Evolutionary conservation across 2,888 invertebrate genomes (phyloP).

Genomic region (Galerucella pusilla): DNA sequence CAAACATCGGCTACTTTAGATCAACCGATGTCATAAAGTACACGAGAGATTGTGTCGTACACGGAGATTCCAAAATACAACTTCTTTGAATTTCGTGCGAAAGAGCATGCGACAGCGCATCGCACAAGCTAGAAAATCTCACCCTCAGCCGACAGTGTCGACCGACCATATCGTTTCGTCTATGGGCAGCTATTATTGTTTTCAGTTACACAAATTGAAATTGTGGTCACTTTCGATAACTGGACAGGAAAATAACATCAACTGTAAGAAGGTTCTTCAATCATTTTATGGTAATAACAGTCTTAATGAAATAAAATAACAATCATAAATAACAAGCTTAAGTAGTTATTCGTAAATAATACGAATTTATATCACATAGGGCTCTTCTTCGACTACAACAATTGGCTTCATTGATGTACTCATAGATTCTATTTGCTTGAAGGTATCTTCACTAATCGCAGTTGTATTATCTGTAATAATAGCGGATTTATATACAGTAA

Average conservation of each 20-base stretch:
- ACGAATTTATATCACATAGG: slow-evolving; percentile 5
- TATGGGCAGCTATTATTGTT: too few relatives aligned
- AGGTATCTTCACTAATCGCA: not conserved
- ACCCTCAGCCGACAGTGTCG: too few relatives aligned
- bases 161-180: too few relatives aligned
- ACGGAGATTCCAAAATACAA: too few relatives aligned
- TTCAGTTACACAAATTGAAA: too few relatives aligned
- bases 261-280: not conserved
- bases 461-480: not conserved
- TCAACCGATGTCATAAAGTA: too few relatives aligned
- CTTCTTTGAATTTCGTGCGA: too few relatives aligned
- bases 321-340: slow-evolving; percentile 9
- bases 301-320: slow-evolving; percentile 11
- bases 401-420: slow-evolving; percentile 10
- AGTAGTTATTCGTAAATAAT: slow-evolving; percentile 4
- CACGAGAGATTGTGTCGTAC: too few relatives aligned
- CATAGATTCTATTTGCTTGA: not conserved
- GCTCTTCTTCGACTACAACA: not conserved
- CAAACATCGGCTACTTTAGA: too few relatives aligned
- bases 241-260: not conserved
- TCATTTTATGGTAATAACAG: slow-evolving; percentile 3
- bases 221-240: too few relatives aligned
- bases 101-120: too few relatives aligned
- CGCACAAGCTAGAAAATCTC: too few relatives aligned
- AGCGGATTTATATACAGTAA: not conserved